phyloP scores from a whole-genome alignment of 2,888 invertebrate species.

The Eilema sororculum region DNA sequence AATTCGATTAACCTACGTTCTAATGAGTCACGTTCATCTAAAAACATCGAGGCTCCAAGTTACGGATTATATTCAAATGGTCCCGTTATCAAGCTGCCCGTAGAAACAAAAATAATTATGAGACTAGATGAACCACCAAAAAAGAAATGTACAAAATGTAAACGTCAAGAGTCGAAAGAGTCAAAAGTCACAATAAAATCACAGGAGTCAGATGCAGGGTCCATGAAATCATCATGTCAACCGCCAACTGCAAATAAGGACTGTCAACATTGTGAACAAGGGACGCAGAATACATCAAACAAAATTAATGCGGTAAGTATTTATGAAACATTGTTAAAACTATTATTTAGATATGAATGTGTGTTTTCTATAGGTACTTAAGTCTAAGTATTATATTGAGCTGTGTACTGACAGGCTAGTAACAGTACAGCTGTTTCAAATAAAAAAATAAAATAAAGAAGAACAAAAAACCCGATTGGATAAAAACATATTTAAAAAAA shows the following conservation, averaged over 20 bases:
- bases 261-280: not conserved
- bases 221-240: not conserved
- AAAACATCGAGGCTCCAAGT: conserved; percentile 13
- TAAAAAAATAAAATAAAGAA: no score
- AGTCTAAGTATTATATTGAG: no score
- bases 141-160: conserved; percentile 12
- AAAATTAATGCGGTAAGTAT: conserved; percentile 5
- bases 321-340: not conserved
- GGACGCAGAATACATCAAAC: not conserved
- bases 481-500: no score
- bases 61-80: conserved; percentile 57
- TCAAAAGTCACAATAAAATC: not conserved
- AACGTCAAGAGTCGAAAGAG: not conserved
- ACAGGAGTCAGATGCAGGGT: not conserved
- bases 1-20: conserved; percentile 12
- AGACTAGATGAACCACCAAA: conserved; percentile 31
- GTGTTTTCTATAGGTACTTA: no score
- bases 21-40: conserved; percentile 21
- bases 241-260: not conserved
- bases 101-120: conserved; percentile 70
- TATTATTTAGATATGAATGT: not conserved
- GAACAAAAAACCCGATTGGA: no score
- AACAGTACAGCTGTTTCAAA: no score
- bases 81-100: conserved; percentile 72
- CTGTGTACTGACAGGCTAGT: no score